Conservation (phyloP, 2,113 vertebrate genomes). For the Percopsis transmontana region DNA sequence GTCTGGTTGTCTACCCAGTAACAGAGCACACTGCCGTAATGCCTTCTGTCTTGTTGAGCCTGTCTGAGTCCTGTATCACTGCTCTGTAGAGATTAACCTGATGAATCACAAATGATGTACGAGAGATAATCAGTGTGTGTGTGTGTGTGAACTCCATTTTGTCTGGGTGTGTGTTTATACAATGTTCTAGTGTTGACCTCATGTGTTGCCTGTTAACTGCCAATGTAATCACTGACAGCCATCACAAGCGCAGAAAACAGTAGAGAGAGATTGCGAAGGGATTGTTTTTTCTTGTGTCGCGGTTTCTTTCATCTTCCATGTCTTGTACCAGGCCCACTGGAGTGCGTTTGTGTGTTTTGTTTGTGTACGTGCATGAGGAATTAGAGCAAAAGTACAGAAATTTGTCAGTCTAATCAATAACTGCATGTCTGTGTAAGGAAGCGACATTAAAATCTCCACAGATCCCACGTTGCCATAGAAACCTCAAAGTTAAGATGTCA, state of each 20-base stretch:
- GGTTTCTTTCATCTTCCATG: slow-evolving; percentile 10
- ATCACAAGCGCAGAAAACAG: slow-evolving; percentile 31
- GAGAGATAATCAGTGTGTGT: not conserved
- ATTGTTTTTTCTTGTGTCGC: not conserved
- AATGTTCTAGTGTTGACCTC: slow-evolving; percentile 52
- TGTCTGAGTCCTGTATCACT: slow-evolving; percentile 28
- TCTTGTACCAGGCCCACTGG: slow-evolving; percentile 29
- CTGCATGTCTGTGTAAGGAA: slow-evolving; percentile 3
- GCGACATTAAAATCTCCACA: slow-evolving; percentile 13
- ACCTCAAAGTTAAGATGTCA: slow-evolving; percentile 13
- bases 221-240: slow-evolving; percentile 54
- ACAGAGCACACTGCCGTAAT: slow-evolving; percentile 76
- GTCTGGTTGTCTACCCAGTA: slow-evolving; percentile 56
- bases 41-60: slow-evolving; percentile 72
- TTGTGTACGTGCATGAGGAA: not conserved
- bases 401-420: slow-evolving; percentile 4
- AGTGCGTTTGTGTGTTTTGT: not conserved
- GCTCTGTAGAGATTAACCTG: slow-evolving; percentile 39
- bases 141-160: not conserved
- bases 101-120: slow-evolving; percentile 35
- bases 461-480: slow-evolving; percentile 43
- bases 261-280: not conserved
- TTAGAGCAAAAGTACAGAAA: not conserved
- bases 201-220: slow-evolving; percentile 68
- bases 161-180: slow-evolving; percentile 18